Percentiles rank a stretch among this genome's conserved stretches.
These are phyloP conservation scores for Petaurus breviceps DNA, from an alignment of 2,113 vertebrate genomes.

Conservation along the genomic window DNA sequence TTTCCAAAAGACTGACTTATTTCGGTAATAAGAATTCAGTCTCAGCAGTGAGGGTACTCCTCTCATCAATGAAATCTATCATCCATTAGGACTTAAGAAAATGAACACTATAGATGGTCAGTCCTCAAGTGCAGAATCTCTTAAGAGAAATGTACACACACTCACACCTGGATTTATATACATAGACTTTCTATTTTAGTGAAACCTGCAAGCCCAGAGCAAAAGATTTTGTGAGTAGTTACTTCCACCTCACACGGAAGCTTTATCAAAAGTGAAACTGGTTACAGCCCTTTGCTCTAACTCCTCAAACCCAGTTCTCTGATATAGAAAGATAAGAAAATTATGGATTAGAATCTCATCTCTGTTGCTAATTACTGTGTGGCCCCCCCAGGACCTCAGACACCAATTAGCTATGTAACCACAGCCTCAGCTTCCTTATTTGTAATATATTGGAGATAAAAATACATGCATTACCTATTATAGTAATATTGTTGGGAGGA, in stretches of 20 bases:
- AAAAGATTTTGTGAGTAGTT: neutral
- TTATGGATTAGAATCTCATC: neutral
- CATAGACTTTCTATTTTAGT: neutral
- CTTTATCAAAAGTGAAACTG: neutral
- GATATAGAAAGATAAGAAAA: neutral
- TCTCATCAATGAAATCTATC: neutral
- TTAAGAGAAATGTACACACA: neutral
- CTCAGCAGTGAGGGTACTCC: neutral
- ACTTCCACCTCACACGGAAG: neutral
- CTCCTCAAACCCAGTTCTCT: neutral
- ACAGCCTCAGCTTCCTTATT: neutral
- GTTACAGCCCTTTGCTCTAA: neutral
- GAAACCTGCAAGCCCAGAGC: neutral
- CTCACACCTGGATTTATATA: neutral
- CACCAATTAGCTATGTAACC: neutral
- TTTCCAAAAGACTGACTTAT: neutral
- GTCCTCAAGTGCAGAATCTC: neutral
- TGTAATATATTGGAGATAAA: neutral
- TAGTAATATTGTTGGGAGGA: neutral
- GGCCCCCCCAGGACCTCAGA: neutral
- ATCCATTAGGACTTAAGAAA: neutral
- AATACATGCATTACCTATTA: neutral
- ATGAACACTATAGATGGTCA: neutral
- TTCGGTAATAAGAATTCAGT: neutral
- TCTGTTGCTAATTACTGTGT: neutral